Conservation (phyloP, 2,797 vertebrate genomes). For the Potorous gilbertii region DNA sequence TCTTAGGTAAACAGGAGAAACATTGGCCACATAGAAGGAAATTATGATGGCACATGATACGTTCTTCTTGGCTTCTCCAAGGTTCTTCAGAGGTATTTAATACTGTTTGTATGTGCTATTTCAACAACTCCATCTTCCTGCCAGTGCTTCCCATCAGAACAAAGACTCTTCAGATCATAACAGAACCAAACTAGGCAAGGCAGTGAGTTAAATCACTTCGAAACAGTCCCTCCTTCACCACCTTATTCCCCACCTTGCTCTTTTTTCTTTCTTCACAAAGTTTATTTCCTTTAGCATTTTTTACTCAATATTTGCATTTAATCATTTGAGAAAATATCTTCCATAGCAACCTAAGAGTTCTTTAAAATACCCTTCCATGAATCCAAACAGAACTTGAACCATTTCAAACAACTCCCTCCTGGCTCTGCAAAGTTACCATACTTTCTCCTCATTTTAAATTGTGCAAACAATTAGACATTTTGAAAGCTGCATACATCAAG, state of each 20-base stretch:
- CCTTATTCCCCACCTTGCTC: constrained; percentile 50
- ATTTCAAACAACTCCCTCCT: constrained; percentile 74
- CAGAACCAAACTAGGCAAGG: constrained; percentile 67
- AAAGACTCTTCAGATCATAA: constrained; percentile 76
- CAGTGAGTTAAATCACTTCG: constrained; percentile 70
- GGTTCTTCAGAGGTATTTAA: constrained; percentile 11
- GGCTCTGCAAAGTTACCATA: constrained; percentile 59
- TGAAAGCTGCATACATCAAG: constrained; percentile 68
- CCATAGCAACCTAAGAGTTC: constrained; percentile 68
- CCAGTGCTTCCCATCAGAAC: constrained; percentile 70
- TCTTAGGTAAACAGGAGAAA: constrained; percentile 18
- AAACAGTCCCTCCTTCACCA: constrained; percentile 76
- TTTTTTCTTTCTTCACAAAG: constrained; percentile 68
- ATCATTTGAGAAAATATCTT: constrained; percentile 68
- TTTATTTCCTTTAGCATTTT: constrained; percentile 67
- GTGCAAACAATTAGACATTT: constrained; percentile 76
- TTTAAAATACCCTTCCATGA: constrained; percentile 72
- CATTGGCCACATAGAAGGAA: constrained; percentile 19
- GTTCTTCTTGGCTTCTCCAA: constrained; percentile 17
- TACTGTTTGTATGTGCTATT: constrained; percentile 58
- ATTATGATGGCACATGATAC: constrained; percentile 9
- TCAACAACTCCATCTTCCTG: constrained; percentile 73
- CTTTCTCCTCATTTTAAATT: constrained; percentile 64
- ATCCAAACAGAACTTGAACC: constrained; percentile 72
- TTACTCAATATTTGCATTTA: constrained; percentile 70